These are phyloP conservation scores for Steinernema khuongi DNA, from an alignment of 1,140 invertebrate genomes.

Conservation along the genomic window DNA sequence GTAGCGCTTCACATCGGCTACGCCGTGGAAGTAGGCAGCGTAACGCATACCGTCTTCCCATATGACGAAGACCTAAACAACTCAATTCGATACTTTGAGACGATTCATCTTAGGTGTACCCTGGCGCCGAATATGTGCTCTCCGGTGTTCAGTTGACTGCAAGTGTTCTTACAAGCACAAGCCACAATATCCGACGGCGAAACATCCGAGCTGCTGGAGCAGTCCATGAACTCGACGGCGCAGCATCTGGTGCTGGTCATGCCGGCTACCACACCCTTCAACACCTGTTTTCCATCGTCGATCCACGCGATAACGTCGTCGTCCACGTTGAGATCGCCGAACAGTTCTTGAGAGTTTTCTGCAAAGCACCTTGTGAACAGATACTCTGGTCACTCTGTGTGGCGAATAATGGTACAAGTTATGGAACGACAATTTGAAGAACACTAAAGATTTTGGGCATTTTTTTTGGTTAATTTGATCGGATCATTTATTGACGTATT, in stretches of 20 bases:
- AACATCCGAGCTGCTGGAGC: background rate
- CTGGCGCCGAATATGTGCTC: background rate
- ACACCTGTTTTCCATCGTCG: background rate
- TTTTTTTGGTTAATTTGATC: too few relatives aligned
- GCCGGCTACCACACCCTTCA: background rate
- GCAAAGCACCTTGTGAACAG: too few relatives aligned
- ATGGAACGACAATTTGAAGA: too few relatives aligned
- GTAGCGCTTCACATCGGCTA: background rate
- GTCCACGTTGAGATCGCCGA: background rate
- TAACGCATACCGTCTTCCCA: background rate
- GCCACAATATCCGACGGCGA: background rate
- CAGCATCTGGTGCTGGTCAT: background rate
- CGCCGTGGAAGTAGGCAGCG: background rate
- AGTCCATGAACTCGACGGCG: constrained; percentile 18
- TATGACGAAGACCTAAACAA: background rate
- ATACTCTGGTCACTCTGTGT: too few relatives aligned
- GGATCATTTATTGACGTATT: too few relatives aligned
- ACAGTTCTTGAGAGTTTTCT: background rate
- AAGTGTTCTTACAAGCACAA: constrained; percentile 21
- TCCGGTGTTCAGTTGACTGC: background rate
- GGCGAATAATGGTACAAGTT: too few relatives aligned
- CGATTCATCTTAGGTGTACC: background rate
- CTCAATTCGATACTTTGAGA: background rate
- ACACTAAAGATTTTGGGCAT: too few relatives aligned
- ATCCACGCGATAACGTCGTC: background rate